phyloP scores from a whole-genome alignment of 37 sponge, comb jelly and placozoan genomes.

The Ianthella basta region DNA sequence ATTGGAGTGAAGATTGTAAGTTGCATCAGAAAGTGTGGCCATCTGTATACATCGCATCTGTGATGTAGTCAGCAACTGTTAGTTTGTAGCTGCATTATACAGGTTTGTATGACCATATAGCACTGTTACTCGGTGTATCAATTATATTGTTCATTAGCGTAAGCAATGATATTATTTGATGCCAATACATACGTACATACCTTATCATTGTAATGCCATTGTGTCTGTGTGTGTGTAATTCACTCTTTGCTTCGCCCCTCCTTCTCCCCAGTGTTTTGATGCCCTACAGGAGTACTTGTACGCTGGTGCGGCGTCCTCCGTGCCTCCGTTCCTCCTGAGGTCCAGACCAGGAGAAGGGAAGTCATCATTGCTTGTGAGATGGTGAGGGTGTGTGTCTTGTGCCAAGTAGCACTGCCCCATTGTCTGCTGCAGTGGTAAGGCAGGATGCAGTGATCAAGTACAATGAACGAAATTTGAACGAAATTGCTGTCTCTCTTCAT shows the following conservation, averaged over 20 bases:
- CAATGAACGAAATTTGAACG: no score
- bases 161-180: background rate
- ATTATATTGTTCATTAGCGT: no score
- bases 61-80: background rate
- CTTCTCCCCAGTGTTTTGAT: background rate
- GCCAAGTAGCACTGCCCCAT: no score
- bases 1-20: slow-evolving; percentile 1
- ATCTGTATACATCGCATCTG: background rate
- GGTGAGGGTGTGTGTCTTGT: background rate
- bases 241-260: background rate
- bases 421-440: no score
- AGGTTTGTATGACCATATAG: background rate
- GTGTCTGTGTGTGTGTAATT: no score
- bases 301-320: background rate
- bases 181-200: no score
- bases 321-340: background rate
- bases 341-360: slow-evolving; percentile 1
- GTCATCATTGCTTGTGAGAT: slow-evolving; percentile 14
- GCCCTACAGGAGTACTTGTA: background rate
- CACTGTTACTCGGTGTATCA: no score
- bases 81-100: background rate
- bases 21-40: background rate
- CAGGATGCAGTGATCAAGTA: no score
- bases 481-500: no score
- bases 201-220: no score